These are phyloP conservation scores for Caenorhabditis zanzibari DNA, from an alignment of 2,888 invertebrate species.

Conservation along the genomic window DNA sequence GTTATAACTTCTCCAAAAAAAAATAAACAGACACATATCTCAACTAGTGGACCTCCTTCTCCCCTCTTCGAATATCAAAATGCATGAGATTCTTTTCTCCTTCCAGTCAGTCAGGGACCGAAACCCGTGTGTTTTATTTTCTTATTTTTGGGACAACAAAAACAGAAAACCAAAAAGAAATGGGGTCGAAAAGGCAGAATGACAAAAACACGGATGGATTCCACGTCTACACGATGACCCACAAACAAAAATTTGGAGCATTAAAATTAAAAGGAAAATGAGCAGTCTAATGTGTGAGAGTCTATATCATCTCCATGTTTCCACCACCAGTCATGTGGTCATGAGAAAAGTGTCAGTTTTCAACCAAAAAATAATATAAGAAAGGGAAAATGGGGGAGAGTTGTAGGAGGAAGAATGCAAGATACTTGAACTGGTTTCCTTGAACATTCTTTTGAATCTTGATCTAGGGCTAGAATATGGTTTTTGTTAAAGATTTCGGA, in stretches of 20 bases:
- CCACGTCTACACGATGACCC: not conserved
- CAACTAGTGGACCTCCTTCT: too few relatives aligned
- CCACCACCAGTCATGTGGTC: slow-evolving; percentile 31
- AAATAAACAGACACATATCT: not conserved
- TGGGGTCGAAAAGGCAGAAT: slow-evolving; percentile 29
- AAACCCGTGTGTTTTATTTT: slow-evolving; percentile 11
- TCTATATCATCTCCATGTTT: slow-evolving; percentile 4
- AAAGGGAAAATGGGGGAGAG: not conserved
- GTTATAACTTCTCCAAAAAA: not conserved
- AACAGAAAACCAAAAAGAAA: slow-evolving; percentile 8
- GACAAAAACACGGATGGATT: slow-evolving; percentile 12
- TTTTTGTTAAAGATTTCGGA: not conserved
- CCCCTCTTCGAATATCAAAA: slow-evolving; percentile 12
- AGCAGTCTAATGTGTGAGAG: slow-evolving; percentile 38
- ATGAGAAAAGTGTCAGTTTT: slow-evolving; percentile 47
- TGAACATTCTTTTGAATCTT: slow-evolving; percentile 3
- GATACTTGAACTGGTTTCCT: slow-evolving; percentile 1
- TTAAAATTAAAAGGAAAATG: slow-evolving; percentile 23
- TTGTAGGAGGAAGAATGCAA: not conserved
- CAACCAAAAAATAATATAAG: slow-evolving; percentile 16
- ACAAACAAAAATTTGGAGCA: not conserved
- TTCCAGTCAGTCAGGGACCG: not conserved
- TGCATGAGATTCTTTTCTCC: slow-evolving; percentile 37
- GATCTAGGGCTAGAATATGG: too few relatives aligned
- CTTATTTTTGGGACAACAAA: not conserved